Evolutionary conservation across 1,140 invertebrate species (phyloP).

Genomic region (Nilaparvata lugens): DNA sequence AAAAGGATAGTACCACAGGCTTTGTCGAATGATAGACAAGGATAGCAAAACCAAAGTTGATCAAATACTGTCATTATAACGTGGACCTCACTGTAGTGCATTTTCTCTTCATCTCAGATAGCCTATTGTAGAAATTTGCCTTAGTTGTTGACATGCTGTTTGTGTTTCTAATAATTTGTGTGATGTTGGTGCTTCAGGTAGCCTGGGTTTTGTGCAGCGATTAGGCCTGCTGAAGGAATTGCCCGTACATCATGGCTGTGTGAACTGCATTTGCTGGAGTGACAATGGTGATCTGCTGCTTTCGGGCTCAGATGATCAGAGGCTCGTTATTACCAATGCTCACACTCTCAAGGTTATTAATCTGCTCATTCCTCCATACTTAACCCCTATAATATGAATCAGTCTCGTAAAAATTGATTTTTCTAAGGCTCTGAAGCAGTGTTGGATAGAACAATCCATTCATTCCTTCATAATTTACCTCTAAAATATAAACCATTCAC

Average conservation of each 20-base stretch:
- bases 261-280: constrained; percentile 83
- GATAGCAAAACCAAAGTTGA: too few relatives aligned
- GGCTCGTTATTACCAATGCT: constrained; percentile 63
- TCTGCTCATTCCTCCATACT: constrained; percentile 22
- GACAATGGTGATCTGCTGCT: constrained; percentile 58
- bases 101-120: too few relatives aligned
- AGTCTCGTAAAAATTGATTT: constrained; percentile 60
- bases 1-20: too few relatives aligned
- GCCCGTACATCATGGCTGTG: constrained; percentile 68
- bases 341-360: constrained; percentile 50
- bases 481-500: too few relatives aligned
- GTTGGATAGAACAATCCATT: too few relatives aligned
- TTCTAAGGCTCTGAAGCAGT: too few relatives aligned
- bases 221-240: constrained; percentile 51
- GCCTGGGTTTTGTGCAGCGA: constrained; percentile 41
- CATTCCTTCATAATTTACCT: too few relatives aligned
- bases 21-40: too few relatives aligned
- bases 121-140: too few relatives aligned
- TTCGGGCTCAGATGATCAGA: constrained; percentile 81
- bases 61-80: too few relatives aligned
- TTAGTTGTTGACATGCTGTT: not conserved
- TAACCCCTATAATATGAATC: too few relatives aligned
- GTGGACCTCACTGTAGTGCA: too few relatives aligned
- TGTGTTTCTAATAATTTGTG: constrained; percentile 9
- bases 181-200: constrained; percentile 25